Conservation (phyloP, 2,888 invertebrate species). For the Gymnocheta viridis region DNA sequence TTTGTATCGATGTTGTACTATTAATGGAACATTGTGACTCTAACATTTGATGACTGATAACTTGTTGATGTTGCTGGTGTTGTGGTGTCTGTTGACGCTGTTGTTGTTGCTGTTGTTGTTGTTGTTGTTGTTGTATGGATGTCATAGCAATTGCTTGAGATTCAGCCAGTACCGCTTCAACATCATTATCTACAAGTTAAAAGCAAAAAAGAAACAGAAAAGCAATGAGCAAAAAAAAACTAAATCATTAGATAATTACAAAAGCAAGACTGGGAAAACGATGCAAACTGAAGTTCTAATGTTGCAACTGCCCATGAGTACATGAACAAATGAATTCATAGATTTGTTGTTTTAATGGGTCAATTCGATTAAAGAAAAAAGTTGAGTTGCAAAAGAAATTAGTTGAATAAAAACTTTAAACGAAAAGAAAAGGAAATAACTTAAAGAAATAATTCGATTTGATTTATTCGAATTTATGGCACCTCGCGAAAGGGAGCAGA, state of each 20-base stretch:
- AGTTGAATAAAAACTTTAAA: background rate
- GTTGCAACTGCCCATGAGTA: constrained; percentile 10
- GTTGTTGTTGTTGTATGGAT: constrained; percentile 72
- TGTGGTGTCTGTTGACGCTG: constrained; percentile 68
- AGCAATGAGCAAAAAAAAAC: constrained; percentile 29
- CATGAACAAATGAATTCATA: background rate
- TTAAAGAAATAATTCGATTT: background rate
- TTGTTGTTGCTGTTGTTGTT: constrained; percentile 70
- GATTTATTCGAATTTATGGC: too few species aligned
- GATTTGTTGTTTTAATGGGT: constrained; percentile 46
- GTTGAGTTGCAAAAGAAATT: constrained; percentile 10
- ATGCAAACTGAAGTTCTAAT: constrained; percentile 33
- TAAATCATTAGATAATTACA: constrained; percentile 56
- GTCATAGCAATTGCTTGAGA: constrained; percentile 78
- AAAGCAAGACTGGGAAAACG: constrained; percentile 31
- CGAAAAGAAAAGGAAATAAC: constrained; percentile 2
- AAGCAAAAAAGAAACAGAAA: constrained; percentile 12
- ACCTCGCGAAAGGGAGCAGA: too few species aligned
- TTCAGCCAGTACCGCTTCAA: constrained; percentile 77
- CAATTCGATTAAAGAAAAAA: constrained; percentile 53
- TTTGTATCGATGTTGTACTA: constrained; percentile 81
- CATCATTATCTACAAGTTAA: constrained; percentile 76
- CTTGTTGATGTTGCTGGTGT: constrained; percentile 74
- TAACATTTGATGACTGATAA: constrained; percentile 78
- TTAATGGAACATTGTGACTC: constrained; percentile 81